Percentiles rank a stretch among this genome's conserved stretches.
phyloP scores from a whole-genome alignment of 2,797 vertebrate genomes.

The Anableps anableps region DNA sequence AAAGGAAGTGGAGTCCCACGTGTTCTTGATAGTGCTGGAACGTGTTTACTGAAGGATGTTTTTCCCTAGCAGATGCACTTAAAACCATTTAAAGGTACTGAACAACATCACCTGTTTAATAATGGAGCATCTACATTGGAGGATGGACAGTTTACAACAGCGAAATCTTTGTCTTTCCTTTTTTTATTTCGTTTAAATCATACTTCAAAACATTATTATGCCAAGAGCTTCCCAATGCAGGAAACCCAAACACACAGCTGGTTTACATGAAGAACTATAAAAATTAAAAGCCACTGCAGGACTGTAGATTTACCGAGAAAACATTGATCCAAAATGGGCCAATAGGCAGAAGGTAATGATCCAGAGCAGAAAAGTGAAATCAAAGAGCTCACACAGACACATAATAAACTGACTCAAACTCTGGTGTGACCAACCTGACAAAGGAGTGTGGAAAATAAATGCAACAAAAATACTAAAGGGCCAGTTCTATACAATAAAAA shows the following conservation, averaged over 20 bases:
- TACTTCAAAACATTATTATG: conserved; percentile 32
- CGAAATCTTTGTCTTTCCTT: conserved; percentile 18
- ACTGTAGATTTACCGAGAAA: neutral
- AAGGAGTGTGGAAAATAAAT: neutral
- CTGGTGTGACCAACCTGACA: neutral
- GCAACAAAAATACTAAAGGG: neutral
- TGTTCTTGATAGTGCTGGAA: neutral
- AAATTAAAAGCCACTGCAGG: neutral
- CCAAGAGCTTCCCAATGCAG: conserved; percentile 21
- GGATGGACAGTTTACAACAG: conserved; percentile 35
- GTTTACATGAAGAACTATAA: neutral
- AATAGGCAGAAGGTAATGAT: neutral
- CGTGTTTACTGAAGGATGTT: neutral
- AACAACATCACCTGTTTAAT: conserved; percentile 20
- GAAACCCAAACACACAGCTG: neutral
- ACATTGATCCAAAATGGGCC: neutral
- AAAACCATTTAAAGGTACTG: conserved; percentile 23
- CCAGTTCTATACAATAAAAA: too few species aligned
- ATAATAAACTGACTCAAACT: neutral
- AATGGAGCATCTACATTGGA: conserved; percentile 26
- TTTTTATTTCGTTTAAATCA: conserved; percentile 21
- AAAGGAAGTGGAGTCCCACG: neutral
- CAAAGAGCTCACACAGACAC: neutral
- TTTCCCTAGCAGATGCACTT: neutral
- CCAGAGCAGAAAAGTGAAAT: neutral